Evolutionary conservation across 2,888 invertebrate genomes (phyloP).

Genomic region (Scrobipalpa costella): DNA sequence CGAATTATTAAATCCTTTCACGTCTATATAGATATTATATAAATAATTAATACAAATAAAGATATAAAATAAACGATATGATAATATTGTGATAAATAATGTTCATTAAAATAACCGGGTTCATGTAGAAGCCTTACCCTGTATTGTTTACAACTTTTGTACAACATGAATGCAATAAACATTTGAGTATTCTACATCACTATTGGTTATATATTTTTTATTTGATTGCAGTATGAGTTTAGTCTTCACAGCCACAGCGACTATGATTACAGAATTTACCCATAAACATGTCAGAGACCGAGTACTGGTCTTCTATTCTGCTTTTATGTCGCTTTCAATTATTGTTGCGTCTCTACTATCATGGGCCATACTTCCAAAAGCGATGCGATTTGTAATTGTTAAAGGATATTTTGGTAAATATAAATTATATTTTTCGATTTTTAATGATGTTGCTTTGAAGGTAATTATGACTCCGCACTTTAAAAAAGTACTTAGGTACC

Average conservation of each 20-base stretch:
- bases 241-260: slow-evolving; percentile 46
- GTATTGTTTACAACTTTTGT: too few relatives aligned
- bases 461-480: too few relatives aligned
- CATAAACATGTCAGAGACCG: slow-evolving; percentile 50
- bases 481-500: not conserved
- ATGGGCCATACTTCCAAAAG: slow-evolving; percentile 49
- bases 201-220: not conserved
- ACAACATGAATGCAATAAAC: not conserved
- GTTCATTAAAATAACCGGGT: too few relatives aligned
- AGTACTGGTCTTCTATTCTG: slow-evolving; percentile 44
- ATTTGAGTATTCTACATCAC: too few relatives aligned
- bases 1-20: too few relatives aligned
- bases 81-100: too few relatives aligned
- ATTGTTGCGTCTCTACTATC: slow-evolving; percentile 46
- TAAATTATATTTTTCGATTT: not conserved
- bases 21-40: too few relatives aligned
- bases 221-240: slow-evolving; percentile 49
- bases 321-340: slow-evolving; percentile 48
- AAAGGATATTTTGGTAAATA: slow-evolving; percentile 53
- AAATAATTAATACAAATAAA: too few relatives aligned
- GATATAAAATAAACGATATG: too few relatives aligned
- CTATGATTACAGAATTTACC: slow-evolving; percentile 52
- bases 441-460: not conserved
- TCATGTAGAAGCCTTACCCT: too few relatives aligned
- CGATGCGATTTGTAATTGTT: slow-evolving; percentile 42